Evolutionary conservation across 1,140 invertebrate species (phyloP), one percentile per base, ranked within the genome.

Genomic region (Drosophila tsacasi): DNA sequence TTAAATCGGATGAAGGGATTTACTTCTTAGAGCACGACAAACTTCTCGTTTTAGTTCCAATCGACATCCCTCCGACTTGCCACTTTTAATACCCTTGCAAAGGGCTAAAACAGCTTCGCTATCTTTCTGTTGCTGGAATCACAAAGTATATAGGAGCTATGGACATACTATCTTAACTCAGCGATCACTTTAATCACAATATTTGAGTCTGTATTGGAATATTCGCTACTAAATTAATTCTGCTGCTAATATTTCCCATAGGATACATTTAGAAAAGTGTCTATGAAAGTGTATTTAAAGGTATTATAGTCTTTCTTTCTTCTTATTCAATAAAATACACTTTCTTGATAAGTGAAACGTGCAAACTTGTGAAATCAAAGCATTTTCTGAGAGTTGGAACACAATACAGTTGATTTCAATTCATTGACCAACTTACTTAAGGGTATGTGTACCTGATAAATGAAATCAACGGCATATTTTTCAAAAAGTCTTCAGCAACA

Each of bases 1-100:
- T 89, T 89, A 89, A 89, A 89, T 89, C 85, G 85, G 85, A 89
- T 89, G 85, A 89, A 89, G 83, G 85, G 85, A 89, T 89, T 89
- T 89, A 86, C 85, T 89, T 81, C 84, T 89, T 90, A 90, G 85
- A 81, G 81, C 69, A 82, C 77, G 81, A 89, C 81, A 83, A 83
- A 81, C 61, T 73, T 30, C 59, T 15, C 32, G 42, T 32, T 27
- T 46, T 25, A 25, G 62, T 42, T 35, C 27, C 47, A 27, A 21
- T 10, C 23, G 54, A 21, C 40, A 46, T 40, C 32, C 21, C 54
- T 42, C 23, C 50, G 17, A 49, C 40, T 73, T 54, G 37, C 61
- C 63, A 39, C 54, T 57, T 12, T 39, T 39, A 25, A n/a, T 39
- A 25, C 54, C 54, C 54, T 57, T n/a, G 32, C 35, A 39, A 57